phyloP scores from a whole-genome alignment of 1,140 invertebrate genomes.

The Drosophila gunungcola region DNA sequence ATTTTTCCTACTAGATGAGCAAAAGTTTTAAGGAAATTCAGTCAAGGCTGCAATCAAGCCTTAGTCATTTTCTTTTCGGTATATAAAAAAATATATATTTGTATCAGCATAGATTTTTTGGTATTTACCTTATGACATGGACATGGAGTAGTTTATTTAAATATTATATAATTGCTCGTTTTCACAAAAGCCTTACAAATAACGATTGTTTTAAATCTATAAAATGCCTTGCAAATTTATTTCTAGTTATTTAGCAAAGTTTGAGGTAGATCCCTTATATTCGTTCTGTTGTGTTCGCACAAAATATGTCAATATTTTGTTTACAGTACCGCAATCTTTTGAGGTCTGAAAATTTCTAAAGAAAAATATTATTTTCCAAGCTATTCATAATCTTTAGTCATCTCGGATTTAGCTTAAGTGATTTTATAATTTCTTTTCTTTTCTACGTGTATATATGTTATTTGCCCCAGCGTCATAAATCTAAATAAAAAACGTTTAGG shows the following conservation, averaged over 20 bases:
- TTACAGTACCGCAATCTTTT: not conserved
- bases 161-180: no score
- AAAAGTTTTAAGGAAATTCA: not conserved
- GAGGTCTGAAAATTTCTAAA: conserved; percentile 24
- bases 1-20: conserved; percentile 10
- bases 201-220: not conserved
- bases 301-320: not conserved
- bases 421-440: conserved; percentile 56
- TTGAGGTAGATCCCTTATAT: not conserved
- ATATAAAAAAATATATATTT: no score
- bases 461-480: conserved; percentile 38
- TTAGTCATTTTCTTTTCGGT: no score
- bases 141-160: no score
- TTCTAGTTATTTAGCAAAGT: no score
- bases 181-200: no score
- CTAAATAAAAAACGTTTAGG: conserved; percentile 57
- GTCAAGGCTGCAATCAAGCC: not conserved
- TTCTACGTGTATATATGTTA: conserved; percentile 30
- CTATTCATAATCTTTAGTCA: conserved; percentile 64
- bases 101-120: no score
- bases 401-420: conserved; percentile 51
- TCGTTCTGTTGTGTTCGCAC: not conserved
- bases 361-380: conserved; percentile 31
- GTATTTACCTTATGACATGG: no score
- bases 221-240: not conserved